Base-by-base conservation (phyloP, 1,140 invertebrate genomes). In the Saxidomus purpurata region DNA sequence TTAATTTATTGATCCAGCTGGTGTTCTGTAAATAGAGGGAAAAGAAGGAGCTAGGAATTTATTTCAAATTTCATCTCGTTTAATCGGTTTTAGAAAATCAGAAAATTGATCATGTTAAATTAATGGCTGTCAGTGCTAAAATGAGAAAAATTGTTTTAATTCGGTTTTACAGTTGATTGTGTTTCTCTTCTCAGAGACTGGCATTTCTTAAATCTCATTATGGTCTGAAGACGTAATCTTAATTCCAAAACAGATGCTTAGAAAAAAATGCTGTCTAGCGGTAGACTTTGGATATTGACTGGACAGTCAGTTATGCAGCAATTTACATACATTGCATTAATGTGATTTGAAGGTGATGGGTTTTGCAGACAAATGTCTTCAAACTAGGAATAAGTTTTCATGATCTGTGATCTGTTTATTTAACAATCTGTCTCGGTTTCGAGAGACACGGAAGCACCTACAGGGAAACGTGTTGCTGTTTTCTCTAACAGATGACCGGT, bases 271-370 rank as follows among this genome's bases (percentile, higher is more conserved):
- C 4, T 8, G 15, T 15, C 4, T 15, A 43, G 43, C 43, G 15
- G 43, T 15, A 43, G 43, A 43, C 43, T 43, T 4, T 8, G 4
- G 43, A 43, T 43, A 43, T 55, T 55, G 15, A n/a, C 52, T 55
- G 52, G 52, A 55, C 52, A 55, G 8, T 19, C 52, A 55, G 22
- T 55, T 13, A 19, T 22, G 22, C 22, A 55, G 22, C 3, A 6
- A 55, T 55, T 55, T 55, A n/a, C 52, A 55, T 55, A 55, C 13
- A 55, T 55, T 55, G 52, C 52, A 55, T 55, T 55, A 55, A 55
- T 55, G 52, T 55, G 52, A 55, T 55, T 55, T 55, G 13, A n/a
- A 3, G 22, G 2, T 55, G 19, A 4, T 19, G 52, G 9, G 19
- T 15, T 55, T 55, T 55, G 52, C 19, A 55, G 52, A 55, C 52